These are phyloP conservation scores for Aspiorhynchus laticeps DNA, from an alignment of 2,113 vertebrate species.

Conservation along the genomic window DNA sequence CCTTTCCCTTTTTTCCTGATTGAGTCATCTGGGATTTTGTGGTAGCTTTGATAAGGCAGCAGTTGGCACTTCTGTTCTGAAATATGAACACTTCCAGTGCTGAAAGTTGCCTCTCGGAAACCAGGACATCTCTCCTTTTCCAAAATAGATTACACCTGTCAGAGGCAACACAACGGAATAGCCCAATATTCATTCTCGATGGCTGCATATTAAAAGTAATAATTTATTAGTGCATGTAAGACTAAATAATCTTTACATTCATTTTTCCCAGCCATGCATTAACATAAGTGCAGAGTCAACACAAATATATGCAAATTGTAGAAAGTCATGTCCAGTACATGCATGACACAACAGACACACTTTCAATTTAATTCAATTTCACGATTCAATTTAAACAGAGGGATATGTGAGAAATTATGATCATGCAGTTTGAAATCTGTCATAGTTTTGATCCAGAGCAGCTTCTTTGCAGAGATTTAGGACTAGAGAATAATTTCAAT, in stretches of 20 bases:
- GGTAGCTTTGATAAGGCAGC: conserved; percentile 8
- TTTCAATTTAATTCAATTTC: too few species aligned
- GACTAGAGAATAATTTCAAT: neutral
- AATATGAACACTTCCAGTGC: neutral
- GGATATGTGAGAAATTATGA: conserved; percentile 1
- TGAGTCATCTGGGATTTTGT: conserved; percentile 32
- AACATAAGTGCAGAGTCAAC: neutral
- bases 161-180: neutral
- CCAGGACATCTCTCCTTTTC: neutral
- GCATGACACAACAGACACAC: neutral
- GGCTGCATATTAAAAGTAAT: neutral
- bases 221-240: neutral
- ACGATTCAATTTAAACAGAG: neutral
- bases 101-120: neutral
- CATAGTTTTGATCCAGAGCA: neutral
- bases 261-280: neutral
- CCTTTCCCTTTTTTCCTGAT: neutral
- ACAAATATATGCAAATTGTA: neutral
- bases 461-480: conserved; percentile 12
- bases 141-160: conserved; percentile 10
- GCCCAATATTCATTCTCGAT: neutral
- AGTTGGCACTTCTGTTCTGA: neutral
- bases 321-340: neutral
- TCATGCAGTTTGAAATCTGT: neutral
- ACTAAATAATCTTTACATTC: neutral